Evolutionary conservation across 2,797 vertebrate genomes (phyloP).

Genomic region (Oophaga sylvatica): DNA sequence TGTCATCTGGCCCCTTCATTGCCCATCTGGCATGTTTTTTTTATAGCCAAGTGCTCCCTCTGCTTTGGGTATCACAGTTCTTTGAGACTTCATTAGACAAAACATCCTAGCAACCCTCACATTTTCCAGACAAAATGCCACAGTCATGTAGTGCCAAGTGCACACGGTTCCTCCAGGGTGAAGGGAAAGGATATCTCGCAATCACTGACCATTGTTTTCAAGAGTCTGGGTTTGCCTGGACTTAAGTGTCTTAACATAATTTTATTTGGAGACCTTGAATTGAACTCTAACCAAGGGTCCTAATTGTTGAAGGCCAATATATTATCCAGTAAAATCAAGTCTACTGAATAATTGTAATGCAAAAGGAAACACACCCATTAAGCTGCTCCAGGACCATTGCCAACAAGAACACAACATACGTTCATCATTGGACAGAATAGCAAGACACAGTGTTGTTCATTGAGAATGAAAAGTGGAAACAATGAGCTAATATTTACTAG

Average conservation of each 20-base stretch:
- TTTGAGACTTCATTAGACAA: conserved; percentile 35
- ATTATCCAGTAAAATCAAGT: conserved; percentile 64
- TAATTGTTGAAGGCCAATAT: conserved; percentile 60
- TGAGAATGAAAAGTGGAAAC: conserved; percentile 47
- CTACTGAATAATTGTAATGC: conserved; percentile 64
- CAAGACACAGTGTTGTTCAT: conserved; percentile 51
- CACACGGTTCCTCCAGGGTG: conserved; percentile 35
- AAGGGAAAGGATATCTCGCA: conserved; percentile 35
- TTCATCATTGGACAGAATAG: conserved; percentile 43
- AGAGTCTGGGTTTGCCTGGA: conserved; percentile 25
- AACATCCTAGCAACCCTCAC: conserved; percentile 54
- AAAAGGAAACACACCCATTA: conserved; percentile 66
- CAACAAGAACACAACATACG: conserved; percentile 57
- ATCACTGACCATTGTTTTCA: not conserved
- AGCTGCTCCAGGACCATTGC: conserved; percentile 62
- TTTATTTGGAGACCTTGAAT: conserved; percentile 62
- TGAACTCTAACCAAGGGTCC: conserved; percentile 63
- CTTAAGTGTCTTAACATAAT: conserved; percentile 3
- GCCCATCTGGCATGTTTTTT: conserved; percentile 55
- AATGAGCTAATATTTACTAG: conserved; percentile 45
- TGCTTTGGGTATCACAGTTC: conserved; percentile 38
- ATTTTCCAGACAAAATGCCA: conserved; percentile 42
- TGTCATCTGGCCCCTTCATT: conserved; percentile 46
- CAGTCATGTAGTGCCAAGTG: conserved; percentile 41
- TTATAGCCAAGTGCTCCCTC: conserved; percentile 52